phyloP scores from a whole-genome alignment of 2,113 vertebrate genomes.

The Pontoporia blainvillei region DNA sequence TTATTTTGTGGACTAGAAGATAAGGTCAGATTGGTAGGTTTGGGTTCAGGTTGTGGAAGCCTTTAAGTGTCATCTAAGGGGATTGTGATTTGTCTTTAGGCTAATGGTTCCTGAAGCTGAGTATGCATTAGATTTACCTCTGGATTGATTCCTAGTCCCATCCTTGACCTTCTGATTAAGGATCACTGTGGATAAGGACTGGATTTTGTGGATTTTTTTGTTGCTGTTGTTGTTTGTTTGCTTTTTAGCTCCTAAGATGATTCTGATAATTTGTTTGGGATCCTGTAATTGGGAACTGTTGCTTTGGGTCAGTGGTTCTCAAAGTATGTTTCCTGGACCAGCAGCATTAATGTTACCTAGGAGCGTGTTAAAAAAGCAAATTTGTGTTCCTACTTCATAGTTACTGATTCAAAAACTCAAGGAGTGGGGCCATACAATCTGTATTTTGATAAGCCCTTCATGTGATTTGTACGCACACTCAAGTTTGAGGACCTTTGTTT shows the following conservation, averaged over 20 bases:
- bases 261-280: neutral
- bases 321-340: neutral
- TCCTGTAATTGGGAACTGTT: neutral
- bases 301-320: neutral
- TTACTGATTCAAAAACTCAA: neutral
- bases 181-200: neutral
- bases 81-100: neutral
- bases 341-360: neutral
- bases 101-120: neutral
- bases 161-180: neutral
- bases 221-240: neutral
- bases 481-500: neutral
- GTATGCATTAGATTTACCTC: neutral
- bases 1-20: neutral
- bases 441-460: neutral
- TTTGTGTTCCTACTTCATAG: neutral
- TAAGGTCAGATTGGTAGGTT: neutral
- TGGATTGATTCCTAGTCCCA: neutral
- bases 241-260: neutral
- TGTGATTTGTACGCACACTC: neutral
- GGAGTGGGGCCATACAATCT: neutral
- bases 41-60: neutral
- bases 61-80: neutral
- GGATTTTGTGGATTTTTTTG: neutral
- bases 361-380: neutral